Evolutionary conservation across 2,797 vertebrate genomes (phyloP), one percentile per base, ranked within the genome.

Genomic region (Siniperca obscura): DNA sequence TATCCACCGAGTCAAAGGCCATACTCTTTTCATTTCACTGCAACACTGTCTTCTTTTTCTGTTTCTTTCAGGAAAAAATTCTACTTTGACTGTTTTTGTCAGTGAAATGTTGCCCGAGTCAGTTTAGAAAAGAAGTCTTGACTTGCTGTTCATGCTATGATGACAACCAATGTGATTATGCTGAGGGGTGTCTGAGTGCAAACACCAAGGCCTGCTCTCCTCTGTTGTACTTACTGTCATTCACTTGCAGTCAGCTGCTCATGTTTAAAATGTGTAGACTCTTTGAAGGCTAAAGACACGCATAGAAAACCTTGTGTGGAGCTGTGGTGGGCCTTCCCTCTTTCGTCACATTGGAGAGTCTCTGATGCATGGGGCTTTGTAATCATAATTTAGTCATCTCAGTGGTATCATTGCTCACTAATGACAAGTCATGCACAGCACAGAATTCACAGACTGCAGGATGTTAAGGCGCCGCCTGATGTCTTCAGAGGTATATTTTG

Each of bases 401-500:
- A 52, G 3, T 69, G 70, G 78, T 78, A 70, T 80, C 76, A 57
- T 42, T 16, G 27, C 60, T 52, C 10, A 16, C 68, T 83, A 86
- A 89, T 87, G 71, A 88, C 84, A 86, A 84, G 75, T 78, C 78
- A 83, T 65, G 75, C 83, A 36, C 69, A 8, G 72, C 74, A 27
- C 59, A 74, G 61, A 56, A 81, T 62, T 80, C 75, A 64, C 40
- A 75, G 60, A 40, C 78, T 53, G 70, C 59, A 57, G 64, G 52
- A 73, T 74, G 87, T 79, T 53, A n/a, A 74, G 74, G 86, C 74
- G 8, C 65, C 72, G 5, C 68, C 70, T 82, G 74, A 70, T 78
- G 83, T 88, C 72, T 86, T 87, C 85, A 30, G 75, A 86, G 65
- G 74, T 75, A 70, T 81, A 71, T 88, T 90, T 84, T 86, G 73